Base-by-base conservation (phyloP, 1,140 invertebrate species). In the Leguminivora glycinivorella region DNA sequence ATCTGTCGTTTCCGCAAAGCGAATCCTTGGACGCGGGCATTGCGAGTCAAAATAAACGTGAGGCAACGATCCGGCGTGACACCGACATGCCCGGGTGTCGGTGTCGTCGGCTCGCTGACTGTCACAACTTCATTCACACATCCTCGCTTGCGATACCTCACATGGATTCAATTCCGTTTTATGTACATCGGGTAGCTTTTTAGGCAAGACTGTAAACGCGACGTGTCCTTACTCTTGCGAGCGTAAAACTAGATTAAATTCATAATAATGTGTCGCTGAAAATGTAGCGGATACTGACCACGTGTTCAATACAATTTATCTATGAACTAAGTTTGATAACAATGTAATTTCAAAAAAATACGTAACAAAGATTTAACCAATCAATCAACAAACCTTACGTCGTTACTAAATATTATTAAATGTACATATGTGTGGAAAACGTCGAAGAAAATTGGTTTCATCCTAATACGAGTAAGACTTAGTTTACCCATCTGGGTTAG, bases 31-130 rank as follows among this genome's bases (percentile, higher is more conserved):
- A 63, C 58, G 17, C 58, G 68, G 71, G 29, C 69, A 38, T 40
- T 19, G 68, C 47, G 58, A 74, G 71, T 79, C 73, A 70, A 77
- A 76, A 77, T 78, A 78, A 81, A 78, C 74, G 76, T 73, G 63
- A 40, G 71, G 71, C 70, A 73, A 71, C 68, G 56, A 56, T 63
- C 58, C 19, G 58, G 58, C 58, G 58, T 63, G 58, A 63, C 58
- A 63, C 58, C 25, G 58, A 26, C 25, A 17, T 29, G 58, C 7
- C 58, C 0, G 26, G 31, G 58, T 63, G 58, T 25, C 29, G 58
- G 14, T 17, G 24, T 67, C 31, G 34, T 43, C 43, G 38, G 31
- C 66, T 43, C 66, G 4, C 19, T 52, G 10, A 52, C 5, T 43
- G 40, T 43, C n/a, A 12, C 14, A 52, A 7, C 7, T 52, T 22